Evolutionary conservation across 1,140 invertebrate genomes (phyloP), one percentile per base, ranked within the genome.

Genomic region (Drosophila bocki): DNA sequence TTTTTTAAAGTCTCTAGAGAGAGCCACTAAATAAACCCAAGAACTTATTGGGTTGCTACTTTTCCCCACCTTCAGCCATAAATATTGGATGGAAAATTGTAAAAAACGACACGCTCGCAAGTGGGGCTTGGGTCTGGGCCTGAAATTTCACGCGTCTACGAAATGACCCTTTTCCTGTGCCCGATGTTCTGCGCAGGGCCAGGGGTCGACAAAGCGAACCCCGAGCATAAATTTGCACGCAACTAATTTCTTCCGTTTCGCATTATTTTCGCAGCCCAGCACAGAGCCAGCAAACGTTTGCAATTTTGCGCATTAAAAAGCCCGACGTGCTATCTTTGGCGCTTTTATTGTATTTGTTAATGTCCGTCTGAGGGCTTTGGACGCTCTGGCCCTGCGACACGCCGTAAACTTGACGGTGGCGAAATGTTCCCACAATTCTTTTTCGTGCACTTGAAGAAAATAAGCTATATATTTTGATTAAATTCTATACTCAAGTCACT

Each of bases 171-270:
- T 90, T 90, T 90, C 82, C 86, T 79, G 71, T 68, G 35, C 53
- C 58, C 50, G 51, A 68, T 78, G 71, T 67, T 63, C 72, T 35
- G n/a, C 22, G 61, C 29, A 9, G 32, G 37, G 11, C 39, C 11
- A 35, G 26, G 32, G 53, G 51, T 65, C 42, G 74, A 51, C 44
- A 58, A 68, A 67, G 63, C 81, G 70, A 80, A 48, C 74, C 67
- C 77, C 67, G 51, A 76, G 81, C 82, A 90, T 90, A 90, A 90
- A 90, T 90, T 90, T 91, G 86, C 85, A 90, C 85, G 86, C 85
- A 90, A 91, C 85, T 90, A 90, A 90, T 90, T 90, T 90, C 85
- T 90, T 90, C 85, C 85, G 85, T 90, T 85, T 90, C 86, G 85
- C 85, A 90, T 90, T 90, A 90, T 90, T 90, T 88, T 90, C 86